A percentile compares a stretch with the other conserved stretches of the same genome.
These are phyloP conservation scores for Timema podura DNA, from an alignment of 2,888 invertebrate genomes.

Conservation along the genomic window DNA sequence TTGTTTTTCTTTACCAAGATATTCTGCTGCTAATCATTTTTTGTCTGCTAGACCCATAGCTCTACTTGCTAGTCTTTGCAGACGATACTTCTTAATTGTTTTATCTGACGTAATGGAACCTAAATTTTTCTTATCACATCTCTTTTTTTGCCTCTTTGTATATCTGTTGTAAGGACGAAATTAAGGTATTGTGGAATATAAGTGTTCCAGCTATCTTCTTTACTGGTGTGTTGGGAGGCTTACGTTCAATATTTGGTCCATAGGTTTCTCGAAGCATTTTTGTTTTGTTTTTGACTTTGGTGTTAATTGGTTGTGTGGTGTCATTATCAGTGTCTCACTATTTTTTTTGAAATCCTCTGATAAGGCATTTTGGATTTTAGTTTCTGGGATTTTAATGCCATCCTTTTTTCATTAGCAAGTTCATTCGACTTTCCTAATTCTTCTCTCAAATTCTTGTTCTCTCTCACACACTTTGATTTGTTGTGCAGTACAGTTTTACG, in stretches of 20 bases:
- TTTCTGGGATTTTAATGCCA: not conserved
- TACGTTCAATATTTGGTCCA: not conserved
- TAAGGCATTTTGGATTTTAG: not conserved
- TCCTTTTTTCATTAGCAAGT: slow-evolving; percentile 1
- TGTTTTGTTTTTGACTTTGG: not conserved
- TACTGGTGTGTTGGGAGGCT: not conserved
- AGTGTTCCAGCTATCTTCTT: not conserved
- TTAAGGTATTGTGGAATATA: not conserved
- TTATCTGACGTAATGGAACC: not conserved
- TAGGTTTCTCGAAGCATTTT: not conserved
- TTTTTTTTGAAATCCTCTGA: not conserved
- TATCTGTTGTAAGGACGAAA: not conserved
- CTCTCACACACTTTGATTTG: slow-evolving; percentile 9
- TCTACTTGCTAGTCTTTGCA: slow-evolving; percentile 3
- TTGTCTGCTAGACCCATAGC: slow-evolving; percentile 5
- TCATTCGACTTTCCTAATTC: not conserved
- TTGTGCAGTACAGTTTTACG: not conserved
- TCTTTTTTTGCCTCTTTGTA: not conserved
- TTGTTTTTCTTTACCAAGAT: not conserved
- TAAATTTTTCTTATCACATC: not conserved
- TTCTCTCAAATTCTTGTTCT: not conserved
- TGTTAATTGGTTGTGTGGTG: not conserved
- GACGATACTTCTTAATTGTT: not conserved
- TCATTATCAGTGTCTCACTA: too few relatives aligned
- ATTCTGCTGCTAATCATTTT: not conserved